Percentiles rank a stretch among this genome's conserved stretches.
Conservation (phyloP, 2,113 vertebrate species). For the Takifugu flavidus region DNA sequence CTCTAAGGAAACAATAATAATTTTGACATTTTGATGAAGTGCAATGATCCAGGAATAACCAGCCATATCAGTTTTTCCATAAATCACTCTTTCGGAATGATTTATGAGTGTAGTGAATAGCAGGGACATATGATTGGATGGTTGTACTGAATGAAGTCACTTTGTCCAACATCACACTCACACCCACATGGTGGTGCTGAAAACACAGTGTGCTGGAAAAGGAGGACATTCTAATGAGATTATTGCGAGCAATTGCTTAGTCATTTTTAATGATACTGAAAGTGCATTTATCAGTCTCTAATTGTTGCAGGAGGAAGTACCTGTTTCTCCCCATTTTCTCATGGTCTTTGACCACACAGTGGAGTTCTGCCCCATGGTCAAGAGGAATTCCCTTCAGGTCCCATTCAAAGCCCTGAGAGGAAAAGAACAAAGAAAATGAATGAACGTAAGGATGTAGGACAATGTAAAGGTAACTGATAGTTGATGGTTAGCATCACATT, state of each 20-base stretch:
- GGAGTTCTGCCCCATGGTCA: conserved; percentile 83
- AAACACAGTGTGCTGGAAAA: no score
- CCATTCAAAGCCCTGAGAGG: conserved; percentile 90
- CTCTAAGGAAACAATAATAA: neutral
- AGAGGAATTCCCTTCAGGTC: conserved; percentile 90
- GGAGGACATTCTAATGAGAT: no score
- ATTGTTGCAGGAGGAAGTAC: conserved; percentile 50
- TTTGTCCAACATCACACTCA: no score
- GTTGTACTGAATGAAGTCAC: no score
- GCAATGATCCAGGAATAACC: conserved; percentile 36
- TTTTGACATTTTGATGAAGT: neutral
- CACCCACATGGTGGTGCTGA: no score
- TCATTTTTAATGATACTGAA: neutral
- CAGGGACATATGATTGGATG: no score
- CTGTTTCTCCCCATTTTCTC: conserved; percentile 96
- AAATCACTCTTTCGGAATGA: conserved; percentile 7
- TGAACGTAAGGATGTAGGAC: neutral
- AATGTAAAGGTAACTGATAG: neutral
- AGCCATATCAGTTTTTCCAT: neutral
- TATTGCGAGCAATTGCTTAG: no score
- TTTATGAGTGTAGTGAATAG: neutral
- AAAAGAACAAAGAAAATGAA: neutral
- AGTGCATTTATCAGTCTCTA: neutral
- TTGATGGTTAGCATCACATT: no score
- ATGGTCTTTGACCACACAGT: conserved; percentile 92